Conservation (phyloP, 2,113 vertebrate species). For the Bufo bufo region DNA sequence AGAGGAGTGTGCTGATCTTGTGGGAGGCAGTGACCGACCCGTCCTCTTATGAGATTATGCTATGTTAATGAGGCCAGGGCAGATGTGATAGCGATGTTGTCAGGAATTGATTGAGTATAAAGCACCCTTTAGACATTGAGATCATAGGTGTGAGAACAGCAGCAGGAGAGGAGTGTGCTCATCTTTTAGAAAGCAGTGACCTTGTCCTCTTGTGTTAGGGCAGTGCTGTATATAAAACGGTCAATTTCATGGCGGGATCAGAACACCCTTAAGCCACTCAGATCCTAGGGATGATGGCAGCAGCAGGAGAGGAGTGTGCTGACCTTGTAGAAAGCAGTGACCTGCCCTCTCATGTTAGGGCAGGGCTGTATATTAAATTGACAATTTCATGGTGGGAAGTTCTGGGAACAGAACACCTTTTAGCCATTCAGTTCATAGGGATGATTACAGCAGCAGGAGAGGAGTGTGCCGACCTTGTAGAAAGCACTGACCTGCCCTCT, state of each 20-base stretch:
- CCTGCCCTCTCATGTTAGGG: not conserved
- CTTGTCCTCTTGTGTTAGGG: too few species aligned
- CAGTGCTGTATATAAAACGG: too few species aligned
- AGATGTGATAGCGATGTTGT: not conserved
- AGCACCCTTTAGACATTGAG: not conserved
- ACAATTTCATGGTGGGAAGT: not conserved
- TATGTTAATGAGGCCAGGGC: not conserved
- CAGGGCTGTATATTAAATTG: not conserved
- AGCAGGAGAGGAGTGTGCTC: not conserved
- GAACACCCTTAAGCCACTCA: too few species aligned
- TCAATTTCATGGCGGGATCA: too few species aligned
- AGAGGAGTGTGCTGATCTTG: not conserved
- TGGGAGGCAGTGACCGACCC: not conserved
- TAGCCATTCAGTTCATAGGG: not conserved
- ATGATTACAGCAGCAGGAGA: not conserved
- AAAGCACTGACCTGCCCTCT: not conserved
- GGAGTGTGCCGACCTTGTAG: not conserved
- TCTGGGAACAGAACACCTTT: too few species aligned
- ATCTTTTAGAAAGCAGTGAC: not conserved
- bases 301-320: not conserved
- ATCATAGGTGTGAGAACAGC: not conserved
- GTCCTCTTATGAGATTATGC: not conserved
- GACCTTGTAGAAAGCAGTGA: not conserved
- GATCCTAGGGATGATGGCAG: too few species aligned
- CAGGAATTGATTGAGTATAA: not conserved